These are phyloP conservation scores for Oscheius sp. DNA, from an alignment of 2,888 invertebrate genomes.

Conservation along the genomic window DNA sequence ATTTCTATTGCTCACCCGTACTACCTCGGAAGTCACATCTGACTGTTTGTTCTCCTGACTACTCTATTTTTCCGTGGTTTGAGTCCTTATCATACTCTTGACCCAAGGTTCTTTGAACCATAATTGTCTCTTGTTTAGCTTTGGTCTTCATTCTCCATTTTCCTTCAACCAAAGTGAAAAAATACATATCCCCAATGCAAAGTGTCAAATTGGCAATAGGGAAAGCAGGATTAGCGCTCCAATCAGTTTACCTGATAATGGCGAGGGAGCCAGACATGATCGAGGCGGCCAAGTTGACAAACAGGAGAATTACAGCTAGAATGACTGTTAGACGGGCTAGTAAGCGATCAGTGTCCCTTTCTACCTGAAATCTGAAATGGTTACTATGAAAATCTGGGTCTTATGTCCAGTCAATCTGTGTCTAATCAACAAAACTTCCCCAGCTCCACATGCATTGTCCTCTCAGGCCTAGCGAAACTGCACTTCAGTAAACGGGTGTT, in stretches of 20 bases:
- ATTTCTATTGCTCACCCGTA: too few species aligned
- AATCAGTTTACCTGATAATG: slow-evolving; percentile 74
- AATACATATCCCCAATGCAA: too few species aligned
- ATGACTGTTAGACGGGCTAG: slow-evolving; percentile 61
- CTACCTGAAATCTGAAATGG: slow-evolving; percentile 39
- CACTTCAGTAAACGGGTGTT: too few species aligned
- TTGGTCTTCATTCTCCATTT: neutral
- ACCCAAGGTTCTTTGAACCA: neutral
- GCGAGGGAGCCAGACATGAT: slow-evolving; percentile 76
- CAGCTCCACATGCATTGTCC: too few species aligned
- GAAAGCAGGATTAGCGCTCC: neutral
- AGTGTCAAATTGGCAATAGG: neutral
- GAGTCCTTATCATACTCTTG: neutral
- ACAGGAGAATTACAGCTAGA: slow-evolving; percentile 66
- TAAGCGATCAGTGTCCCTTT: slow-evolving; percentile 52
- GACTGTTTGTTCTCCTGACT: neutral
- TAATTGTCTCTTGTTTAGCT: neutral
- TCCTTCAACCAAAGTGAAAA: neutral
- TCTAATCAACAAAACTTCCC: too few species aligned
- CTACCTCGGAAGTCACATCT: too few species aligned
- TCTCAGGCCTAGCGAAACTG: too few species aligned
- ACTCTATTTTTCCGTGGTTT: neutral
- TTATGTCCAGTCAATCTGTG: too few species aligned
- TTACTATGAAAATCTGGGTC: neutral
- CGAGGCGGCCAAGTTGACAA: slow-evolving; percentile 73